These are phyloP conservation scores for Cygnus buccinator DNA, from an alignment of 2,113 vertebrate genomes.

Conservation along the genomic window DNA sequence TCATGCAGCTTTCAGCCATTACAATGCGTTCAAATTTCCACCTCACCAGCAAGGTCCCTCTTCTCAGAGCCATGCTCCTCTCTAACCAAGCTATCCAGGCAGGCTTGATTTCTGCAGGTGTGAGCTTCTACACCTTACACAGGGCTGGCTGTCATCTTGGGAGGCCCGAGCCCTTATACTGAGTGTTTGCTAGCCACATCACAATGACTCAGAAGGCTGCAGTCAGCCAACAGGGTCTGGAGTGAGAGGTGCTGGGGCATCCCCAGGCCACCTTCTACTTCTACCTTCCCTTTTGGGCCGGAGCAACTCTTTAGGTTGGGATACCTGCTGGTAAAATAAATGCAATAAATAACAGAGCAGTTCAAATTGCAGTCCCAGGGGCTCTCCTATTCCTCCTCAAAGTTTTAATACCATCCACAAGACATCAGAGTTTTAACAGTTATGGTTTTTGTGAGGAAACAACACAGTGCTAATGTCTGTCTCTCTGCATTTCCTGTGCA, in stretches of 20 bases:
- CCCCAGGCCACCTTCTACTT: not conserved
- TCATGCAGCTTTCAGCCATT: not conserved
- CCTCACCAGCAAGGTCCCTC: not conserved
- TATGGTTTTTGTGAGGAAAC: not conserved
- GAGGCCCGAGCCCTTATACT: not conserved
- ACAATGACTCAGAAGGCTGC: not conserved
- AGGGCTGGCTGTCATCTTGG: not conserved
- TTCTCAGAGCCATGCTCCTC: not conserved
- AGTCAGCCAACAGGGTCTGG: not conserved
- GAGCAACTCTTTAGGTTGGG: not conserved
- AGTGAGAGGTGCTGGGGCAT: not conserved
- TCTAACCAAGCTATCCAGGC: not conserved
- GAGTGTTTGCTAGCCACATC: not conserved
- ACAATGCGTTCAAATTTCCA: not conserved
- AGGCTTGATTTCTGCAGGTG: not conserved
- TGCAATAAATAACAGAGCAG: not conserved
- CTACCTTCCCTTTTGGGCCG: not conserved
- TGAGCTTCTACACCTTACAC: not conserved
- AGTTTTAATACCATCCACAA: not conserved
- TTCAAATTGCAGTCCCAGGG: not conserved
- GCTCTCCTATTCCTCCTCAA: not conserved
- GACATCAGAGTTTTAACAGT: not conserved
- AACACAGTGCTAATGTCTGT: not conserved
- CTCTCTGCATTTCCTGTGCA: fast-evolving
- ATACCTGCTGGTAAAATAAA: not conserved